Percentiles rank a stretch among this genome's conserved stretches.
phyloP scores from a whole-genome alignment of 37 sponge, comb jelly and placozoan genomes.

The Ephydatia muelleri region DNA sequence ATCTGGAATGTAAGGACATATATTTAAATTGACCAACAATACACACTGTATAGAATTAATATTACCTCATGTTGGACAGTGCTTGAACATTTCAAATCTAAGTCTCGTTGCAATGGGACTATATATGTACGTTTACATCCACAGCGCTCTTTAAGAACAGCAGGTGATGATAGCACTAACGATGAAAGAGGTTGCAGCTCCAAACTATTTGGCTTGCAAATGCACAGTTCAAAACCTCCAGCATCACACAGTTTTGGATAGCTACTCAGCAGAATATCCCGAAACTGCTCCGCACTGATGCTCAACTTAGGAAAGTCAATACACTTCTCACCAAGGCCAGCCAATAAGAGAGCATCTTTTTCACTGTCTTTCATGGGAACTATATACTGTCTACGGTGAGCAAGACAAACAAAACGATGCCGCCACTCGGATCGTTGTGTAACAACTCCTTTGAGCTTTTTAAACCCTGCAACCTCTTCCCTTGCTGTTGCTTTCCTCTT shows the following conservation, averaged over 20 bases:
- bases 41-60: too few species aligned
- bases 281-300: conserved; percentile 22
- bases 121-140: conserved; percentile 51
- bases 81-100: conserved; percentile 12
- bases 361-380: conserved; percentile 44
- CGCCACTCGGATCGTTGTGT: conserved; percentile 20
- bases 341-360: conserved; percentile 43
- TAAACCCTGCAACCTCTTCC: too few species aligned
- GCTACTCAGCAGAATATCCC: conserved; percentile 18
- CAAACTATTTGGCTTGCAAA: conserved; percentile 17
- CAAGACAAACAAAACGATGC: conserved; percentile 45
- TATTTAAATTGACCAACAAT: too few species aligned
- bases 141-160: conserved; percentile 35
- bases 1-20: background rate
- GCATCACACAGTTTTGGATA: conserved; percentile 25
- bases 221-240: conserved; percentile 34
- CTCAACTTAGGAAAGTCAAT: conserved; percentile 22
- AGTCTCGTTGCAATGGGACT: conserved; percentile 36
- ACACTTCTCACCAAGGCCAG: conserved; percentile 54
- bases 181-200: conserved; percentile 35
- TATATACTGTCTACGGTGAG: conserved; percentile 21
- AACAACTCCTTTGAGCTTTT: too few species aligned
- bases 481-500: too few species aligned
- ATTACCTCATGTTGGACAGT: too few species aligned
- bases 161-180: conserved; percentile 13